Evolutionary conservation across 1,140 invertebrate species (phyloP).

Genomic region (Aphidius ervi): DNA sequence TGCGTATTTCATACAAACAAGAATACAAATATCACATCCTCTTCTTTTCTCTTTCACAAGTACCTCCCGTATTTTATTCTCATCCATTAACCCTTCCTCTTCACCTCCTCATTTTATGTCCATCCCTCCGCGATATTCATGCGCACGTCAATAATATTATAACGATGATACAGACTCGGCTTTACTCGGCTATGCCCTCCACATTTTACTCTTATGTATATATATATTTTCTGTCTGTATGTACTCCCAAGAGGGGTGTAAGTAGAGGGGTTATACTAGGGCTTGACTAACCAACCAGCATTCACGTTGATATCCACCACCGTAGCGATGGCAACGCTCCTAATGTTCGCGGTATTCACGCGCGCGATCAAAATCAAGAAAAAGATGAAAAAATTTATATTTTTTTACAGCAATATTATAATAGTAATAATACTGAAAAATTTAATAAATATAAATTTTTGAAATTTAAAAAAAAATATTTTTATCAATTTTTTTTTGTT

Average conservation of each 20-base stretch:
- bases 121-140: neutral
- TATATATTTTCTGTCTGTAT: too few relatives aligned
- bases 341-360: constrained; percentile 14
- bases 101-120: too few relatives aligned
- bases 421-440: too few relatives aligned
- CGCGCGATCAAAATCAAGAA: constrained; percentile 22
- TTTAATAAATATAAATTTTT: too few relatives aligned
- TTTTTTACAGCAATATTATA: too few relatives aligned
- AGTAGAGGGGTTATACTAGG: neutral
- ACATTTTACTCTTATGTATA: neutral
- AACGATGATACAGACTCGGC: constrained; percentile 14
- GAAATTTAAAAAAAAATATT: too few relatives aligned
- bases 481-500: too few relatives aligned
- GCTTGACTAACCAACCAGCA: constrained; percentile 38
- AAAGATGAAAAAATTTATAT: constrained; percentile 17
- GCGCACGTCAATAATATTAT: constrained; percentile 18
- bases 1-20: constrained; percentile 18
- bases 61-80: too few relatives aligned
- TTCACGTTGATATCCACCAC: constrained; percentile 39
- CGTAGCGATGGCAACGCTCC: constrained; percentile 46
- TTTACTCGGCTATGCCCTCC: constrained; percentile 1
- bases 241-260: too few relatives aligned
- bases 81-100: too few relatives aligned
- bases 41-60: neutral
- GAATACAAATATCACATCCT: constrained; percentile 5